phyloP scores from a whole-genome alignment of 2,797 vertebrate genomes.

The Emys orbicularis region DNA sequence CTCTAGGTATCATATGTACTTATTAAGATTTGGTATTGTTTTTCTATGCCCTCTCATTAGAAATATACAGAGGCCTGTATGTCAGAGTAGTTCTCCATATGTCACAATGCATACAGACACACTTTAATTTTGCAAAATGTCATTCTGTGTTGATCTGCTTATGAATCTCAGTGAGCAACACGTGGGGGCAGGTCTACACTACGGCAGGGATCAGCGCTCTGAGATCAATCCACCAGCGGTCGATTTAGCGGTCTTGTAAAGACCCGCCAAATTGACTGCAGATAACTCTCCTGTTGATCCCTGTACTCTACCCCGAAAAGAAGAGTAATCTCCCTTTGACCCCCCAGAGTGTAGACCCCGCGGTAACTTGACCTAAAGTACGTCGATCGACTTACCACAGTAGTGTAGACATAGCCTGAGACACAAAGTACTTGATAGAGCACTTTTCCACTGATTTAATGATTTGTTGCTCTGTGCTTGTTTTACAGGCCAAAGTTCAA shows the following conservation, averaged over 20 bases:
- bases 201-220: no score
- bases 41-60: slow-evolving; percentile 2
- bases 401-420: neutral
- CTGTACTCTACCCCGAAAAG: no score
- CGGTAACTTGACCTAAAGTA: no score
- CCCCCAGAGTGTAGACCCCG: no score
- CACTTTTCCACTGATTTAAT: slow-evolving; percentile 16
- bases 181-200: no score
- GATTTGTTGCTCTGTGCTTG: slow-evolving; percentile 55
- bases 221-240: no score
- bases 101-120: slow-evolving; percentile 19
- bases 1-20: neutral
- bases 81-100: neutral
- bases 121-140: slow-evolving; percentile 35
- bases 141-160: slow-evolving; percentile 40
- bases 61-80: neutral
- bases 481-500: slow-evolving; percentile 89
- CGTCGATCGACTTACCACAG: no score
- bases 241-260: no score
- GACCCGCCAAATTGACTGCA: no score
- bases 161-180: slow-evolving; percentile 10
- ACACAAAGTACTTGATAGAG: neutral
- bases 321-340: no score
- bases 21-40: neutral
- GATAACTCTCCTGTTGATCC: no score